These are phyloP conservation scores for Oncorhynchus nerka DNA, from an alignment of 2,113 vertebrate species.

Conservation along the genomic window DNA sequence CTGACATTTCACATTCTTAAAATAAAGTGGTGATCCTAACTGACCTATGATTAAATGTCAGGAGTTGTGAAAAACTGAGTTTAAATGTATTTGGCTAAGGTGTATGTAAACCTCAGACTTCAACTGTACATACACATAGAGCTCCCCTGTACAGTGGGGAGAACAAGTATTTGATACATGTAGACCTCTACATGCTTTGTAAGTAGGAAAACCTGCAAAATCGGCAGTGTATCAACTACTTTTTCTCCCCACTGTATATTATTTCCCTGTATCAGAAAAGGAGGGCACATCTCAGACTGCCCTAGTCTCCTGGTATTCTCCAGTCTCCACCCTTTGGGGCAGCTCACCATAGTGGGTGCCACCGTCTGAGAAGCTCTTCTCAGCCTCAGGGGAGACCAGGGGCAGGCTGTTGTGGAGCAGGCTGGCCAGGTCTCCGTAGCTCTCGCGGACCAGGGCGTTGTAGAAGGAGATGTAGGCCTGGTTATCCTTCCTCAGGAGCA, in stretches of 20 bases:
- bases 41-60: too few species aligned
- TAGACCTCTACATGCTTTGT: too few species aligned
- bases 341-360: constrained; percentile 80
- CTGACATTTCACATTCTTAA: too few species aligned
- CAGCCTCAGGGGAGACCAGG: constrained; percentile 51
- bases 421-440: constrained; percentile 85
- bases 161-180: too few species aligned
- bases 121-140: too few species aligned
- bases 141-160: too few species aligned
- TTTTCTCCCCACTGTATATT: background rate
- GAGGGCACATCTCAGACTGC: background rate
- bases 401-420: constrained; percentile 81
- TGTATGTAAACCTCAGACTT: too few species aligned
- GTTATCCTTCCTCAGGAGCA: constrained; percentile 88
- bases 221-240: too few species aligned
- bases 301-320: background rate
- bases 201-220: too few species aligned
- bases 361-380: constrained; percentile 70
- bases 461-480: constrained; percentile 90
- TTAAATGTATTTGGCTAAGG: too few species aligned
- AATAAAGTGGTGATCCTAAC: too few species aligned
- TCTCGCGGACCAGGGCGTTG: constrained; percentile 87
- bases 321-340: background rate
- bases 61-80: too few species aligned
- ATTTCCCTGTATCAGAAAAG: background rate